Evolutionary conservation across 2,888 invertebrate genomes (phyloP), one percentile per base, ranked within the genome.

Genomic region (Priocnemis perturbator): DNA sequence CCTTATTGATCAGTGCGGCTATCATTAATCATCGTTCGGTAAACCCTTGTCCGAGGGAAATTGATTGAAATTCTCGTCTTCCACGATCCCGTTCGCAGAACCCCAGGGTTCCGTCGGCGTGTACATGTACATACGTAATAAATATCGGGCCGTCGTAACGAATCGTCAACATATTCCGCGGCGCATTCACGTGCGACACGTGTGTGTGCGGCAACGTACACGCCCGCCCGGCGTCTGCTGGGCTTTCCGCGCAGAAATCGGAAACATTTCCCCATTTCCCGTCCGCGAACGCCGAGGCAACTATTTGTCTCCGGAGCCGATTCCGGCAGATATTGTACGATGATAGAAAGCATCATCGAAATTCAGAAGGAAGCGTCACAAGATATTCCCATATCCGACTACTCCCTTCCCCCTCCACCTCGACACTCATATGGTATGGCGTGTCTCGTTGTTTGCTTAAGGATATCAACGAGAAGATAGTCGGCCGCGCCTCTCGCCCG

Each of bases 401-500:
- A 75, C 37, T 73, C 76, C 72, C 69, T 76, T 65, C 76, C 26
- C 26, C 26, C 26, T 4, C 26, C 26, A 3, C 26, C 3, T 26
- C 26, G 3, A 4, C 76, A 61, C 77, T 83, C 85, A 83, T 83
- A 85, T 81, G 85, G 82, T 85, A 83, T 85, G 83, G 80, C 81
- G 80, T 84, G 78, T 76, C 83, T 76, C 76, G 78, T 78, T 85
- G 82, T 84, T 86, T 86, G 82, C 83, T 81, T 82, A 84, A 85
- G 81, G 80, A 82, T 78, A 81, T 79, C 74, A 71, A 73, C 78
- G 69, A 74, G 68, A 76, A 74, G 78, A 72, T 76, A 77, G 73
- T 68, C 69, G 78, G 75, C 73, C 68, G 73, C 47, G 71, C 69
- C 37, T 26, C 26, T 69, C 64, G 69, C 73, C 75, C 68, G 76